Evolutionary conservation across 2,888 invertebrate species (phyloP), one percentile per base, ranked within the genome.

Genomic region (Apotomis turbidana): DNA sequence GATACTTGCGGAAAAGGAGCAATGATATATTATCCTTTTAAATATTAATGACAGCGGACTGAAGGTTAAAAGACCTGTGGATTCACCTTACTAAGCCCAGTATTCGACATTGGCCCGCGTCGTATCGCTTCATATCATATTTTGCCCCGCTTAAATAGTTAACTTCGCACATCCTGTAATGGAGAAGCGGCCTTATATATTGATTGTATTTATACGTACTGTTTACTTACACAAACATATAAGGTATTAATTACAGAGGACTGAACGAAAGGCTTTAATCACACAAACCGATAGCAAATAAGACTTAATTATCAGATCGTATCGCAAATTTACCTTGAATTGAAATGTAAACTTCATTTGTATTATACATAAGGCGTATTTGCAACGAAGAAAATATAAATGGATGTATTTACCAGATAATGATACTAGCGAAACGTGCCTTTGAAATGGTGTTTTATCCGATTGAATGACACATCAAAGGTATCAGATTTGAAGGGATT

Each of bases 241-340:
- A 36, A 6, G n/a, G 51, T 62, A 51, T 62, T 62, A 51, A 51
- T 62, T 63, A 52, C 10, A 13, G 9, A 5, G 5, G 13, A n/a
- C 4, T 63, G 27, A 27, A 52, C 8, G 9, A 38, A 15, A 52
- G 10, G 13, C 63, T 52, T 52, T 63, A 63, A 63, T 63, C 2
- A 27, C 27, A 2, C 27, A 27, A 27, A 27, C 27, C 5, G n/a
- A 36, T 36, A 1, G 13, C 5, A 41, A 38, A 13, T 4, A 27
- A 52, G 2, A 41, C n/a, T 38, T 38, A 63, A 52, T 52, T 4
- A 41, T 36, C 38, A 61, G 6, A 10, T 61, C 60, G 27, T 12
- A 61, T 61, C 46, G 3, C 3, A 10, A 5, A 12, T 27, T 9
- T 3, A 5, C 12, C 10, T 12, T 10, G 3, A 38, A 13, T 15